Evolutionary conservation across 2,888 invertebrate species (phyloP).

Genomic region (Nudaria mundana): DNA sequence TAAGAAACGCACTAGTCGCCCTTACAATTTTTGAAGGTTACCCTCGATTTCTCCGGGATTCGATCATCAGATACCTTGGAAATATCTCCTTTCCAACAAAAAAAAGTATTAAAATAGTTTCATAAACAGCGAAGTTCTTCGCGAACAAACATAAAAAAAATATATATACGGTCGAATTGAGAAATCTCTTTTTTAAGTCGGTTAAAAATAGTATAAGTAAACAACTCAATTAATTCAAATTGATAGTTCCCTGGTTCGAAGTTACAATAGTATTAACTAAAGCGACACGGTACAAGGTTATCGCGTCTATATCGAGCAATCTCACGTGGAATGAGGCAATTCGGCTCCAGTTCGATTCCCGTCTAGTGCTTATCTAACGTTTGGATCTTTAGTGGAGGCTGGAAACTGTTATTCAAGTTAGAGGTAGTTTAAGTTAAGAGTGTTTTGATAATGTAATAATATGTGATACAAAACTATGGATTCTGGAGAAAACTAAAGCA

Average conservation of each 20-base stretch:
- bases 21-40: too few species aligned
- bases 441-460: not conserved
- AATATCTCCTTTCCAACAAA: too few species aligned
- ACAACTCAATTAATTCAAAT: not conserved
- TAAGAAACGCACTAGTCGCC: too few species aligned
- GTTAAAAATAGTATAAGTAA: not conserved
- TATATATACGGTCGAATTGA: too few species aligned
- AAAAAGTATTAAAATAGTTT: too few species aligned
- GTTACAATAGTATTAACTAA: conserved; percentile 3
- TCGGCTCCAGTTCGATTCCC: conserved; percentile 32
- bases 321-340: conserved; percentile 35
- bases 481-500: too few species aligned
- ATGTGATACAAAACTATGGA: not conserved
- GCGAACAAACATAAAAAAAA: too few species aligned
- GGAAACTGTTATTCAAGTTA: not conserved
- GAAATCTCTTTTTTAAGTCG: too few species aligned
- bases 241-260: not conserved
- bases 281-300: conserved; percentile 27
- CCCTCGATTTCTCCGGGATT: too few species aligned
- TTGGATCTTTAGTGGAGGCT: conserved; percentile 24
- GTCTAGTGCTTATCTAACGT: conserved; percentile 18
- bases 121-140: too few species aligned
- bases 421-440: not conserved
- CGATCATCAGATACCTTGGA: too few species aligned
- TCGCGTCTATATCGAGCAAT: conserved; percentile 24